phyloP scores from a whole-genome alignment of 1,140 invertebrate species.

The Calycopis cecrops region DNA sequence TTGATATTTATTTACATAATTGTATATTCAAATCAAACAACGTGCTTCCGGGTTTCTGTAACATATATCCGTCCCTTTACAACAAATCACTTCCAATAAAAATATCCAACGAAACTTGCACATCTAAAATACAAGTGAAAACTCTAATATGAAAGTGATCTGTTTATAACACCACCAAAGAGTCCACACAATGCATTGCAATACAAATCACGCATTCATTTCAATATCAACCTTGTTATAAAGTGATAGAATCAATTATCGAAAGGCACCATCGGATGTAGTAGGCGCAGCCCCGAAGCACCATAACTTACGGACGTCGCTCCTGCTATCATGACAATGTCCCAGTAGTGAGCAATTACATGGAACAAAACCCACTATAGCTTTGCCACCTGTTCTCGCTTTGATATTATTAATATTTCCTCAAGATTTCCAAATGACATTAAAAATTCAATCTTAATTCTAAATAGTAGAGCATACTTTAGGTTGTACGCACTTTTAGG shows the following conservation, averaged over 20 bases:
- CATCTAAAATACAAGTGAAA: too few species aligned
- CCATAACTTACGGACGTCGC: slow-evolving; percentile 36
- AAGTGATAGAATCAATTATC: too few species aligned
- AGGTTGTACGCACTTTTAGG: slow-evolving; percentile 13
- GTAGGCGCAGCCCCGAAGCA: slow-evolving; percentile 16
- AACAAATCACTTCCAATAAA: too few species aligned
- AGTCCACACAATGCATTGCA: slow-evolving; percentile 13
- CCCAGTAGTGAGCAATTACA: slow-evolving; percentile 60
- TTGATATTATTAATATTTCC: slow-evolving; percentile 56
- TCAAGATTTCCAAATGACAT: slow-evolving; percentile 29
- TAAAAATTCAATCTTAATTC: slow-evolving; percentile 24
- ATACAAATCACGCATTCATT: background rate
- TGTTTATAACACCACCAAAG: too few species aligned
- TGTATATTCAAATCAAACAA: too few species aligned
- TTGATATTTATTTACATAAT: too few species aligned
- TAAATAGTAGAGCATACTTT: slow-evolving; percentile 28
- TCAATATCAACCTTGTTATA: too few species aligned
- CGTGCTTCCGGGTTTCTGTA: too few species aligned
- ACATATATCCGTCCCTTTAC: too few species aligned
- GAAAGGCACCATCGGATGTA: background rate
- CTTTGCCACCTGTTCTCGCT: slow-evolving; percentile 62
- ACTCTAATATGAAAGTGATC: too few species aligned
- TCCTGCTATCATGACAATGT: slow-evolving; percentile 45
- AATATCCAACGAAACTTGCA: too few species aligned
- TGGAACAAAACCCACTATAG: slow-evolving; percentile 54